Conservation (phyloP, 2,113 vertebrate genomes). For the Desmodus rotundus region DNA sequence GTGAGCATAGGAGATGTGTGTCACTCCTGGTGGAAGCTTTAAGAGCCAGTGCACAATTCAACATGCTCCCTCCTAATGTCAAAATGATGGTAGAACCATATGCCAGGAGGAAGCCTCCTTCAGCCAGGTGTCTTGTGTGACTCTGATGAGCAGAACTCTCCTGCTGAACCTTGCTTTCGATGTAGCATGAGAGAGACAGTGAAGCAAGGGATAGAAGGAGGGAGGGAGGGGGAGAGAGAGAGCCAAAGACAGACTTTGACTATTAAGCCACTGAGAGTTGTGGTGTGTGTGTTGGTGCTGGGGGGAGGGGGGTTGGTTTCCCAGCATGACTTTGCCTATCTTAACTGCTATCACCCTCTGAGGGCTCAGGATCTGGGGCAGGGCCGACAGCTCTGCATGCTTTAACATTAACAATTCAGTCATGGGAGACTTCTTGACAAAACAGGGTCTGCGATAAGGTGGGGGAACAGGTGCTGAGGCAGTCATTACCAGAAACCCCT, state of each 20-base stretch:
- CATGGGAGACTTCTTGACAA: not conserved
- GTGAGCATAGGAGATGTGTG: not conserved
- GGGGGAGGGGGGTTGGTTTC: not conserved
- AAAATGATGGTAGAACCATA: not conserved
- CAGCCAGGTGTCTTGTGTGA: not conserved
- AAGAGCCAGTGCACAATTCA: not conserved
- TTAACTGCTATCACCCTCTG: not conserved
- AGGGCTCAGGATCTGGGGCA: not conserved
- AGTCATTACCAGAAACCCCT: not conserved
- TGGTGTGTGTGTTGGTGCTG: not conserved
- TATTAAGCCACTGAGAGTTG: not conserved
- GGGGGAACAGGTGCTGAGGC: not conserved
- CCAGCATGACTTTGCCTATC: not conserved
- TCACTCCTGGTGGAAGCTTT: not conserved
- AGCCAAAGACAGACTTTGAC: not conserved
- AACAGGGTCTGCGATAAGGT: not conserved
- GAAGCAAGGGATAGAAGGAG: too few species aligned
- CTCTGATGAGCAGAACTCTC: not conserved
- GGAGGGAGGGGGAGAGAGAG: not conserved
- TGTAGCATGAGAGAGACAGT: not conserved
- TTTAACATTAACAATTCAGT: not conserved
- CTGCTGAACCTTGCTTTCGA: not conserved
- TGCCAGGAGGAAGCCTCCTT: not conserved
- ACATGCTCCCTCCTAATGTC: too few species aligned
- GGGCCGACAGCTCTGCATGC: not conserved